Evolutionary conservation across 2,888 invertebrate species (phyloP), one percentile per base, ranked within the genome.

Genomic region (Leptopilina syphax): DNA sequence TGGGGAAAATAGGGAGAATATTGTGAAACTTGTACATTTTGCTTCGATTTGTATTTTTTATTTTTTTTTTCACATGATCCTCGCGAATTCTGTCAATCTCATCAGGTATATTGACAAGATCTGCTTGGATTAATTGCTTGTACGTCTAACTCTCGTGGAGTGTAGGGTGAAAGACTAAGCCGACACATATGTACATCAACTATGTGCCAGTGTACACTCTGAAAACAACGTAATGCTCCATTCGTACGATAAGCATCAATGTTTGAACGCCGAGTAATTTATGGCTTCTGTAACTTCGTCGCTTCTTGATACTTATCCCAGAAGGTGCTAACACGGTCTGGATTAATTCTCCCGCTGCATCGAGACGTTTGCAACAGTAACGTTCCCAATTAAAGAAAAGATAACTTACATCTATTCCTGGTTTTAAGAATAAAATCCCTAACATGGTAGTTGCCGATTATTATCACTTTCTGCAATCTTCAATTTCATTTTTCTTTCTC

Each of bases 241-340:
- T 73, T 60, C 73, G 57, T 54, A 57, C 73, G 73, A 73, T 73
- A 73, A 73, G 34, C 57, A 73, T 73, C 73, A 73, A 57, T 60
- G 73, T 73, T 70, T 57, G 57, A 73, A 60, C 73, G 57, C 57
- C 54, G 57, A 57, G n/a, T 73, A 73, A 73, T 73, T 73, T 73
- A 73, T 73, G 57, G 73, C 57, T 73, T 57, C 73, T 41, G 73
- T 73, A 57, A 34, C 10, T 73, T 73, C 73, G 73, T 73, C 73
- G 73, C 73, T 73, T 73, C 73, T 60, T 34, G 57, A 73, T 60
- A 73, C 57, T 13, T 60, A 73, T 60, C 41, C 73, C n/a, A 57
- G 73, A 73, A 73, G 73, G 73, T 73, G 73, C 73, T 57, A 73
- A 73, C 73, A 73, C 73, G 41, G 34, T 73, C 73, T 41, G 73